Evolutionary conservation across 2,888 invertebrate species (phyloP).

Genomic region (Lepidochitona cinerea): DNA sequence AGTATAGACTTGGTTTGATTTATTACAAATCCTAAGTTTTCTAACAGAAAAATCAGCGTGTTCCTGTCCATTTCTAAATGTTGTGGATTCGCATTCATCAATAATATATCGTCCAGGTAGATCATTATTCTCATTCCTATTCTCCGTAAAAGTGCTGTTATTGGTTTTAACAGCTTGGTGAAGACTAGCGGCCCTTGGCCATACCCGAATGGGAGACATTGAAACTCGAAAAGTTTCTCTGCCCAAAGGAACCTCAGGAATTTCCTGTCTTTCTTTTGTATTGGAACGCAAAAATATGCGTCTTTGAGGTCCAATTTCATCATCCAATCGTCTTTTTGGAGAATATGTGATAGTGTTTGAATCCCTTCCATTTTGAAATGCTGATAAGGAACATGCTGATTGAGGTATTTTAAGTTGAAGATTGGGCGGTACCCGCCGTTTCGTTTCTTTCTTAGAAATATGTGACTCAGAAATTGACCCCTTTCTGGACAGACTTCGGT

Average conservation of each 20-base stretch:
- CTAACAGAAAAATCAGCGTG: background rate
- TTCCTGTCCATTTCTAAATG: background rate
- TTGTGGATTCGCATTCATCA: background rate
- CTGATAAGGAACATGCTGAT: too few relatives aligned
- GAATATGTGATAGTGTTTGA: slow-evolving; percentile 1
- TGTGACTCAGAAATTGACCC: too few relatives aligned
- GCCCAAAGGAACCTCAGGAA: slow-evolving; percentile 16
- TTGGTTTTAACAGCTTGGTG: slow-evolving; percentile 19
- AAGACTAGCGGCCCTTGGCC: slow-evolving; percentile 16
- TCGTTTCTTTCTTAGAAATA: too few relatives aligned
- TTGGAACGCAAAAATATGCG: slow-evolving; percentile 23
- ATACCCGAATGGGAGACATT: slow-evolving; percentile 17
- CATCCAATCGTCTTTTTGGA: slow-evolving; percentile 14
- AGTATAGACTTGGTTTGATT: slow-evolving; percentile 15
- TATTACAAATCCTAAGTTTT: slow-evolving; percentile 12
- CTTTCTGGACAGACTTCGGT: too few relatives aligned
- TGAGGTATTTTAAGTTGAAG: too few relatives aligned
- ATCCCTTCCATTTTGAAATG: too few relatives aligned
- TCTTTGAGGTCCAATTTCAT: slow-evolving; percentile 21
- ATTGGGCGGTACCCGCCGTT: too few relatives aligned
- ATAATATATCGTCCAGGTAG: slow-evolving; percentile 4
- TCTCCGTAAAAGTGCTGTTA: slow-evolving; percentile 5
- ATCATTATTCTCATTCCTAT: slow-evolving; percentile 2
- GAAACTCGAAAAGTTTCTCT: slow-evolving; percentile 10
- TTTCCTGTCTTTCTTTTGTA: background rate